Conservation (phyloP, 2,113 vertebrate species). For the Anser brachyrhynchus region DNA sequence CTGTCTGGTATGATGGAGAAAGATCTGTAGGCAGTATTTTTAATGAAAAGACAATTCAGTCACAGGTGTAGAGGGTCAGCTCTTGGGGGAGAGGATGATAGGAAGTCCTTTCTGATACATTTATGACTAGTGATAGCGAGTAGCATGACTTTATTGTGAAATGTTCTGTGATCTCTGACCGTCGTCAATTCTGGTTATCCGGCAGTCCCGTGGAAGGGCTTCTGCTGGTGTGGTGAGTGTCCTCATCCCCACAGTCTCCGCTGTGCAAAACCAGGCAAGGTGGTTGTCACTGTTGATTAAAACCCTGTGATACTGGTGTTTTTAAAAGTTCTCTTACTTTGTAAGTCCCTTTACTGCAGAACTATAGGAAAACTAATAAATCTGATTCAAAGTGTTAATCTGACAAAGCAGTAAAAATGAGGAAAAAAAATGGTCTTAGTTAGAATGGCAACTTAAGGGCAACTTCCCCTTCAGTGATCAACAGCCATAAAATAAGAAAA, state of each 20-base stretch:
- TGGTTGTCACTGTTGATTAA: neutral
- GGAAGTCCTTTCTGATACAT: neutral
- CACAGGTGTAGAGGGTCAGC: neutral
- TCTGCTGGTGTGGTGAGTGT: neutral
- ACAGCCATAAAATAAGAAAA: neutral
- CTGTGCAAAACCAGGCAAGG: neutral
- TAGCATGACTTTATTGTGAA: constrained; percentile 9
- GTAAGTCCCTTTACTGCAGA: neutral
- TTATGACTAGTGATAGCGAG: neutral
- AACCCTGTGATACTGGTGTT: neutral
- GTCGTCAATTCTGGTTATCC: neutral
- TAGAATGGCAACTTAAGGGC: neutral
- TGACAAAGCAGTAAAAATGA: neutral
- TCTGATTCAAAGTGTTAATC: neutral
- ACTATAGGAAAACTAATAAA: neutral
- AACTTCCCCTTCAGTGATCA: neutral
- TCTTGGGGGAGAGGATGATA: neutral
- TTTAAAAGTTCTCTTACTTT: neutral
- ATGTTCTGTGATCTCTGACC: neutral
- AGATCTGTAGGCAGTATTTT: neutral
- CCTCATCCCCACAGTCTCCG: neutral
- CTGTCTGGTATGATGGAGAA: neutral
- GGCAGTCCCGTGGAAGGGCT: neutral
- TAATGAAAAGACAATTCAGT: neutral
- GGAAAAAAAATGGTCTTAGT: neutral